Evolutionary conservation across 1,140 invertebrate genomes (phyloP).

Genomic region (Nephila pilipes): DNA sequence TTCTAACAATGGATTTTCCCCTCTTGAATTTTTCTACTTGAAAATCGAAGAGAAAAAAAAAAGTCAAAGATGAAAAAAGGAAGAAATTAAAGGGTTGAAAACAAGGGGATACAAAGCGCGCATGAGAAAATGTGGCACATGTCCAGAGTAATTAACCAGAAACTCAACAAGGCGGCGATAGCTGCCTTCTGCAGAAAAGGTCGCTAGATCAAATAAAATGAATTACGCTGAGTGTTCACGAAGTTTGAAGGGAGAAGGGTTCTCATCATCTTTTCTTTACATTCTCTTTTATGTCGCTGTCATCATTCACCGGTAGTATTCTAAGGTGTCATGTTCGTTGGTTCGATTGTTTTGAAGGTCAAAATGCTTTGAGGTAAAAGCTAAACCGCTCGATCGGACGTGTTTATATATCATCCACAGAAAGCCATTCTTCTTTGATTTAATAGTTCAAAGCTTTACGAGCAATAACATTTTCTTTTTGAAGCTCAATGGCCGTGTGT

Average conservation of each 20-base stretch:
- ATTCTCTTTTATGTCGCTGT: slow-evolving; percentile 35
- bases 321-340: slow-evolving; percentile 29
- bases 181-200: slow-evolving; percentile 52
- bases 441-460: slow-evolving; percentile 30
- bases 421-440: slow-evolving; percentile 25
- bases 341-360: slow-evolving; percentile 38
- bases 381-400: slow-evolving; percentile 37
- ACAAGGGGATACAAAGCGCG: slow-evolving; percentile 24
- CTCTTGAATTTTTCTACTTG: slow-evolving; percentile 27
- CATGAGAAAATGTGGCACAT: slow-evolving; percentile 52
- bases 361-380: slow-evolving; percentile 41
- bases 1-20: slow-evolving; percentile 27
- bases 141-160: slow-evolving; percentile 58
- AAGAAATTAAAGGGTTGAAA: slow-evolving; percentile 33
- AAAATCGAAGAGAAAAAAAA: slow-evolving; percentile 29
- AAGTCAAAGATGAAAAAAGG: neutral
- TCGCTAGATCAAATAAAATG: slow-evolving; percentile 66
- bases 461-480: slow-evolving; percentile 32
- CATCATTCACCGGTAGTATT: slow-evolving; percentile 42
- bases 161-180: slow-evolving; percentile 63
- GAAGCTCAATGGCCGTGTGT: slow-evolving; percentile 12
- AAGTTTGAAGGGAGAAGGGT: slow-evolving; percentile 4
- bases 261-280: neutral
- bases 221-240: slow-evolving; percentile 43
- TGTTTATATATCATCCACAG: slow-evolving; percentile 38